Conservation (phyloP, 1,140 invertebrate genomes). For the Anoplolepis gracilipes region DNA sequence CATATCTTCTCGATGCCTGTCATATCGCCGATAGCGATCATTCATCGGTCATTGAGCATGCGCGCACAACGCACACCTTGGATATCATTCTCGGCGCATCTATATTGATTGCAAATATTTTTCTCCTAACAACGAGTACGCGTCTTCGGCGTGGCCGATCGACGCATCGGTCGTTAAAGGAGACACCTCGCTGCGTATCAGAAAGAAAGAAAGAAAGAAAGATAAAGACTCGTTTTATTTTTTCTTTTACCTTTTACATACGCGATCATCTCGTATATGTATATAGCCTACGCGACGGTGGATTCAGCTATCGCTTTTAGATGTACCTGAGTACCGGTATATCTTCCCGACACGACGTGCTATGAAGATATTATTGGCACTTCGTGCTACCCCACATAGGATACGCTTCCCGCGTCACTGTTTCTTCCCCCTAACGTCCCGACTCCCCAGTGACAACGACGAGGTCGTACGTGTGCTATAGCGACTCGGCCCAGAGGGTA, state of each 20-base stretch:
- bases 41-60: constrained; percentile 62
- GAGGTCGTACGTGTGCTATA: constrained; percentile 65
- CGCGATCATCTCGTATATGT: background rate
- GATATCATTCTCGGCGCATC: constrained; percentile 29
- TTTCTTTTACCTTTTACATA: constrained; percentile 2
- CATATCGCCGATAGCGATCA: constrained; percentile 64
- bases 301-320: constrained; percentile 53
- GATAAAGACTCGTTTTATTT: constrained; percentile 7
- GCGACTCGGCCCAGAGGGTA: constrained; percentile 69
- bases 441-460: constrained; percentile 19
- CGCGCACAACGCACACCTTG: constrained; percentile 47
- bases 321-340: constrained; percentile 61
- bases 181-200: constrained; percentile 47
- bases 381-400: constrained; percentile 60
- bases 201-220: background rate
- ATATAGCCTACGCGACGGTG: constrained; percentile 25
- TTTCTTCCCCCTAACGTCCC: constrained; percentile 33
- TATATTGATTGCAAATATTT: constrained; percentile 66
- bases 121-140: constrained; percentile 5
- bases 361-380: constrained; percentile 76
- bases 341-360: constrained; percentile 69
- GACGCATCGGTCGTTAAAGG: constrained; percentile 50
- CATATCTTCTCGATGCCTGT: constrained; percentile 63
- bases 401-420: constrained; percentile 20
- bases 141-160: background rate